A percentile compares a stretch with the other conserved stretches of the same genome.
These are phyloP conservation scores for Ariopsis seemanni DNA, from an alignment of 2,113 vertebrate genomes.

Conservation along the genomic window DNA sequence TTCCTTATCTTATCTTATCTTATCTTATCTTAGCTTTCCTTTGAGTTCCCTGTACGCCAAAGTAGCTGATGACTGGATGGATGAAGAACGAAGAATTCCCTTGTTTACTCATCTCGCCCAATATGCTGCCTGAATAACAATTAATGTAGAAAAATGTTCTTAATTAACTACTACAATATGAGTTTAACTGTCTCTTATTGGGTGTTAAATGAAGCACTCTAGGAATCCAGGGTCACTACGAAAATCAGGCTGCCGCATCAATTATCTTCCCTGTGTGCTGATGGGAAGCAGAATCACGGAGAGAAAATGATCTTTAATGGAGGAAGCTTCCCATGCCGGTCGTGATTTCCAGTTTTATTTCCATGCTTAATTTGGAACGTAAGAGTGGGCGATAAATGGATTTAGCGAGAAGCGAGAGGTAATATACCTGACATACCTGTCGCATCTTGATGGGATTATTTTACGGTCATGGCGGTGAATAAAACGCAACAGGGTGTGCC, in stretches of 20 bases:
- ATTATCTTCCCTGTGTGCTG: conserved; percentile 40
- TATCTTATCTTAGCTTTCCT: too few species aligned
- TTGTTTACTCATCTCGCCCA: not conserved
- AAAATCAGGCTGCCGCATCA: conserved; percentile 48
- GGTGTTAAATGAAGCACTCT: conserved; percentile 45
- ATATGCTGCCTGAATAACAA: conserved; percentile 38
- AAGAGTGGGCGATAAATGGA: conserved; percentile 45
- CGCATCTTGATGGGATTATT: not conserved
- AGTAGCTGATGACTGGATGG: conserved; percentile 26
- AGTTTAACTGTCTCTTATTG: conserved; percentile 54
- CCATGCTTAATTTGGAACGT: conserved; percentile 45
- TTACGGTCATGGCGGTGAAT: not conserved
- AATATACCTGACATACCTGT: conserved; percentile 20
- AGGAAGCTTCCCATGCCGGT: conserved; percentile 21
- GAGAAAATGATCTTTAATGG: conserved; percentile 46
- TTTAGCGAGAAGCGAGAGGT: not conserved
- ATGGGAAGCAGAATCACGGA: conserved; percentile 20
- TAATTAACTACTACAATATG: conserved; percentile 57
- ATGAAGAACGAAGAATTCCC: conserved; percentile 16
- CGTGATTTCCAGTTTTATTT: conserved; percentile 39
- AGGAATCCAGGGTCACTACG: conserved; percentile 40
- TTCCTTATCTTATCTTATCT: not conserved
- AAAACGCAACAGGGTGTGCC: not conserved
- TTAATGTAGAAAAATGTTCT: conserved; percentile 51
- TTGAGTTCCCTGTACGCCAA: not conserved